phyloP scores from a whole-genome alignment of 1,140 invertebrate species.

The Xylocopa sonorina region DNA sequence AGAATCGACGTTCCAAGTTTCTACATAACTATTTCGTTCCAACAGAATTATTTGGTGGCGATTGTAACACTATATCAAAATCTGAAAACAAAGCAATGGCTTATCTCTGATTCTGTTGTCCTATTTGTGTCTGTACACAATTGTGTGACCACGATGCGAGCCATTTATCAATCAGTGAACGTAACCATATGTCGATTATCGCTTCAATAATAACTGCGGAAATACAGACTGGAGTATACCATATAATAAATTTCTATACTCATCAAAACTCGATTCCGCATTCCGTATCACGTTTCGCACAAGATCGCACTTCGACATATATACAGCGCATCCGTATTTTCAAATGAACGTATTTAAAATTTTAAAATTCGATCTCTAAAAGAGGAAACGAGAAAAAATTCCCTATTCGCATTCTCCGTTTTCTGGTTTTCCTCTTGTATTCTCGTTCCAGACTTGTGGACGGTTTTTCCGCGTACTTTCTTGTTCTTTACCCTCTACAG shows the following conservation, averaged over 20 bases:
- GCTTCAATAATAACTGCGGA: neutral
- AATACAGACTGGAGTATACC: no score
- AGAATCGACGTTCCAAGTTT: neutral
- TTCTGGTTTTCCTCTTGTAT: no score
- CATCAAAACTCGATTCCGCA: neutral
- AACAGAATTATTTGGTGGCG: neutral
- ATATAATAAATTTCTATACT: neutral
- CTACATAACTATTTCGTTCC: neutral
- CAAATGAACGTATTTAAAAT: no score
- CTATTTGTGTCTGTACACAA: neutral
- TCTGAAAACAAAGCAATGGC: neutral
- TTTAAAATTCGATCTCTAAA: no score
- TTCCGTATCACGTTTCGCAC: no score
- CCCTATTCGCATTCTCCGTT: no score
- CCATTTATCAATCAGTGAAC: no score
- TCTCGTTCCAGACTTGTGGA: no score
- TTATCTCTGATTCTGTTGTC: neutral
- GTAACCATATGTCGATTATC: neutral
- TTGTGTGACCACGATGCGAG: no score
- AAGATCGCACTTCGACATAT: no score
- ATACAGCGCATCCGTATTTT: no score
- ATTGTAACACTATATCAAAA: neutral
- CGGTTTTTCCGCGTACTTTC: neutral
- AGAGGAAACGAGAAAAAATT: no score
- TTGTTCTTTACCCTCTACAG: neutral